Base-by-base conservation (phyloP, 2,888 invertebrate species). In the Salpingus planirostris region DNA sequence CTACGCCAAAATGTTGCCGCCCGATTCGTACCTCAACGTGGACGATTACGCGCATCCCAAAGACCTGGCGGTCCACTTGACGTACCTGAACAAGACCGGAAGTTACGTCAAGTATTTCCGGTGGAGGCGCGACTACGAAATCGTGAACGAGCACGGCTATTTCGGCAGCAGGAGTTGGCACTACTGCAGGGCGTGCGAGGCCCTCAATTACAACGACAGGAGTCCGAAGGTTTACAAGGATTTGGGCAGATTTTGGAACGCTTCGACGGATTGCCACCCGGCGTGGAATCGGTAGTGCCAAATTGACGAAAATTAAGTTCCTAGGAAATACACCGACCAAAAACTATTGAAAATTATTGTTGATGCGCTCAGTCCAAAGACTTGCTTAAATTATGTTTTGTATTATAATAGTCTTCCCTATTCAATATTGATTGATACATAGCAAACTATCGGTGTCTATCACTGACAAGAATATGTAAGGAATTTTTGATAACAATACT, bases 71-170 rank as follows among this genome's bases (percentile, higher is more conserved):
- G 47, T 62, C 3, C 68, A 72, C 48, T 59, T 82, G 5, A 45
- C 49, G 2, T 59, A 63, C 31, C 59, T 81, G 26, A 66, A 70
- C 36, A 44, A 46, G 6, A 57, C 68, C 2, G 57, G 52, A 1
- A 63, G 69, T 11, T 66, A 63, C 41, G 42, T 66, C 15, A 48
- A 55, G 1, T 76, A 67, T 43, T 79, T 78, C 40, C 46, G 58
- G 29, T 82, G 81, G 82, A 70, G 77, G 35, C 61, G 58, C 12
- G 35, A 69, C 35, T 80, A 72, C 50, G 50, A 64, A 35, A 64
- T 78, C 1, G 29, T 69, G 0, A 78, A 80, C 44, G 80, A 81
- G 47, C 80, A 81, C 50, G 80, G 80, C 0, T 80, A 77, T 52
- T 80, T 79, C 47, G 68, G 72, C 8, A 68, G 71, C 1, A 58